Conservation (phyloP, 2,113 vertebrate genomes). For the Silurus meridionalis region DNA sequence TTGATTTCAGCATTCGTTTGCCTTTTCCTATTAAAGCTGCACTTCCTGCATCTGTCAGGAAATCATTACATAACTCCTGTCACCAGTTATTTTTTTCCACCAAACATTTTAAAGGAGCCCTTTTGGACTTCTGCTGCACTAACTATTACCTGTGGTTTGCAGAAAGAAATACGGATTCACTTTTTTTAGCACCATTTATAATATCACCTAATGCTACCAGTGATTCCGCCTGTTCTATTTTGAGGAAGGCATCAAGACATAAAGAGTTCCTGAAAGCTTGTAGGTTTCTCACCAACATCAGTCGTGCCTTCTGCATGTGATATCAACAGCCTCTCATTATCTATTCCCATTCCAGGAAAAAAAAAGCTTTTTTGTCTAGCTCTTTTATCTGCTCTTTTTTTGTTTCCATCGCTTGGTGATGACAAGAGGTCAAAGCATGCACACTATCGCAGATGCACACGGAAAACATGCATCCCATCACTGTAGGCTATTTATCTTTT, state of each 20-base stretch:
- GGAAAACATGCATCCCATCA: not conserved
- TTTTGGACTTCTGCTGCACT: not conserved
- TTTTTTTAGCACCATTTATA: not conserved
- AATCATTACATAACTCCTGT: not conserved
- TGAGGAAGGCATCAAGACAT: not conserved
- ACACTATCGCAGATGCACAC: not conserved
- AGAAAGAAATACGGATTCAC: not conserved
- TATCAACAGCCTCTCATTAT: not conserved
- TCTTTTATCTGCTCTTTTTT: not conserved
- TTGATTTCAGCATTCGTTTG: too few species aligned
- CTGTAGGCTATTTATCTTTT: not conserved
- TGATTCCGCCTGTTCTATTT: not conserved
- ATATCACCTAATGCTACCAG: not conserved
- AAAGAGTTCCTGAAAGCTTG: not conserved
- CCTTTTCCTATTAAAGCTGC: too few species aligned
- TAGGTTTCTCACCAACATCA: not conserved
- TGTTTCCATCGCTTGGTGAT: not conserved
- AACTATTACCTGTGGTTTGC: not conserved
- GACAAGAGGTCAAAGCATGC: not conserved
- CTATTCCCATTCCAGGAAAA: not conserved
- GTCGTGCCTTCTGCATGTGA: not conserved
- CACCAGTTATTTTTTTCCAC: not conserved
- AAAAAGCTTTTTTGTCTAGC: not conserved
- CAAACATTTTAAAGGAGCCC: not conserved
- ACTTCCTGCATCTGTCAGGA: too few species aligned